Conservation (phyloP, 1,140 invertebrate species). For the Drosophila nebulosa region DNA sequence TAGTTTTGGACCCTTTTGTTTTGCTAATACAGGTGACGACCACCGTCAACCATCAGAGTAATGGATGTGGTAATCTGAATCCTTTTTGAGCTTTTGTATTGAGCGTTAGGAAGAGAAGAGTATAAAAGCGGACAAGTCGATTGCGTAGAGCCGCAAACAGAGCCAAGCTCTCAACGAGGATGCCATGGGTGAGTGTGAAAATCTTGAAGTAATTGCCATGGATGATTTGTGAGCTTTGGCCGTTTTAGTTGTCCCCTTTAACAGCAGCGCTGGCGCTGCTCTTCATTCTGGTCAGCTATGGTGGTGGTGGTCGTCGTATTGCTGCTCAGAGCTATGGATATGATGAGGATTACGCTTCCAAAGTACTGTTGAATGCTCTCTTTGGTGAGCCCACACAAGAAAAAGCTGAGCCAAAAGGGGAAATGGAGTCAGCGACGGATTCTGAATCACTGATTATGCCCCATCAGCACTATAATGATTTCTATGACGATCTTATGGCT, state of each 20-base stretch:
- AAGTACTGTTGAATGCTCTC: slow-evolving; percentile 52
- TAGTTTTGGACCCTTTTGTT: slow-evolving; percentile 56
- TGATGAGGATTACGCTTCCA: slow-evolving; percentile 46
- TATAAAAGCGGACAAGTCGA: slow-evolving; percentile 44
- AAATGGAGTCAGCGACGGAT: slow-evolving; percentile 2
- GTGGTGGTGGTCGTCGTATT: slow-evolving; percentile 20
- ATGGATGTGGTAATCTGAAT: slow-evolving; percentile 71
- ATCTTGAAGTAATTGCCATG: background rate
- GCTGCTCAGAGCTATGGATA: slow-evolving; percentile 23
- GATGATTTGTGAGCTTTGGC: background rate
- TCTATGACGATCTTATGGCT: slow-evolving; percentile 65
- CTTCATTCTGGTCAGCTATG: slow-evolving; percentile 11
- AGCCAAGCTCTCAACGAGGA: slow-evolving; percentile 48
- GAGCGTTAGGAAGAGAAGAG: slow-evolving; percentile 18
- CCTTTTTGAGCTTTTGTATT: slow-evolving; percentile 14
- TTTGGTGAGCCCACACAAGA: slow-evolving; percentile 24
- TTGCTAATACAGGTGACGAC: slow-evolving; percentile 62
- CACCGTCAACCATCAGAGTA: slow-evolving; percentile 24
- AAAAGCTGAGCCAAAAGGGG: slow-evolving; percentile 12
- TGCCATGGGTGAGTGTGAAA: slow-evolving; percentile 56
- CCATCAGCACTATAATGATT: slow-evolving; percentile 65
- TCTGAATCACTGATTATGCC: slow-evolving; percentile 26
- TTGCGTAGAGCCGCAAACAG: slow-evolving; percentile 38
- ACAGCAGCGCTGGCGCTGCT: slow-evolving; percentile 54
- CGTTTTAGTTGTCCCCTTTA: slow-evolving; percentile 43